These are phyloP conservation scores for Drosophila pachea DNA, from an alignment of 1,140 invertebrate species.

Conservation along the genomic window DNA sequence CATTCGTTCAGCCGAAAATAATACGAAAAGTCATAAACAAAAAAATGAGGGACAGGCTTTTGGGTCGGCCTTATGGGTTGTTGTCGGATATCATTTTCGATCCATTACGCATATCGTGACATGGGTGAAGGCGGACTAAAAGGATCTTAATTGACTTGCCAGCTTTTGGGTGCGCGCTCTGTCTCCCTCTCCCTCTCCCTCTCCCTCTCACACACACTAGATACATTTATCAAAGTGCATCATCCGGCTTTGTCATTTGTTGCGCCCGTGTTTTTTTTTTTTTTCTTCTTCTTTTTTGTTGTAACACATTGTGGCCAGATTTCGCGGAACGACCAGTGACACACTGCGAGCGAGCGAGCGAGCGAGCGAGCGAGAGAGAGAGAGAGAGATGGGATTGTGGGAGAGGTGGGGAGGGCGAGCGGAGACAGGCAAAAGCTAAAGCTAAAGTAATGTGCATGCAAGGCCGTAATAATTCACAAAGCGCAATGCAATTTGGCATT, in stretches of 20 bases:
- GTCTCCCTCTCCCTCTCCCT: no score
- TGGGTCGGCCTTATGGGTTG: neutral
- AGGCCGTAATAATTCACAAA: slow-evolving; percentile 68
- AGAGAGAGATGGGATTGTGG: neutral
- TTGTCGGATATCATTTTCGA: neutral
- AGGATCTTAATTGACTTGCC: slow-evolving; percentile 11
- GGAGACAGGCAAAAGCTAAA: slow-evolving; percentile 15
- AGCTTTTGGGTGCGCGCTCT: neutral
- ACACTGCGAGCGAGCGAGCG: neutral
- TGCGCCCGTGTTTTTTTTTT: slow-evolving; percentile 13
- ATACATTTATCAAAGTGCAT: slow-evolving; percentile 14
- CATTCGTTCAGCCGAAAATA: no score
- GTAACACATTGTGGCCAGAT: slow-evolving; percentile 73
- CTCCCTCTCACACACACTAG: no score
- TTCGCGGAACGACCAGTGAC: slow-evolving; percentile 49
- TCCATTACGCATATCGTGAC: slow-evolving; percentile 2
- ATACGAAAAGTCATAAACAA: no score
- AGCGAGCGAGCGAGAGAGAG: neutral
- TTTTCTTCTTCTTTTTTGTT: slow-evolving; percentile 26
- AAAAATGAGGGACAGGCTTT: no score
- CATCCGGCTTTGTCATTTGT: slow-evolving; percentile 45
- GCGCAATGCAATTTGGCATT: slow-evolving; percentile 62
- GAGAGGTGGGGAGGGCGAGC: neutral
- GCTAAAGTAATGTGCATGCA: slow-evolving; percentile 45
- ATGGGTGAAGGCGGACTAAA: neutral